Percentiles rank a stretch among this genome's conserved stretches.
phyloP scores from a whole-genome alignment of 2,797 vertebrate species.

The Cossypha heuglini region DNA sequence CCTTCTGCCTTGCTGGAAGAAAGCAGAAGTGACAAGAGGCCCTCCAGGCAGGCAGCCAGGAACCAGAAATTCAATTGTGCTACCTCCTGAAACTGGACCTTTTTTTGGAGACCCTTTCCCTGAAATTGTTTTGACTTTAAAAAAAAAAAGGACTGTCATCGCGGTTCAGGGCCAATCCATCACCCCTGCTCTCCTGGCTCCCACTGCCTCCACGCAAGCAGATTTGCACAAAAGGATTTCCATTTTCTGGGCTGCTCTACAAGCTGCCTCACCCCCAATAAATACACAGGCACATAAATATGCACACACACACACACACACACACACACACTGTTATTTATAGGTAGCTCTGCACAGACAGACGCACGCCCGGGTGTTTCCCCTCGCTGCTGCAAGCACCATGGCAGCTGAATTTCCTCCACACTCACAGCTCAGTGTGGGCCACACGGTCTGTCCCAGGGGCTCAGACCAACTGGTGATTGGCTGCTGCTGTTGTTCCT shows the following conservation, averaged over 20 bases:
- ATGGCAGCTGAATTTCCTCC: not conserved
- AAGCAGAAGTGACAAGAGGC: slow-evolving; percentile 63
- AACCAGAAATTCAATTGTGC: slow-evolving; percentile 56
- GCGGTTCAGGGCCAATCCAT: not conserved
- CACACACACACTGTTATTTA: not conserved
- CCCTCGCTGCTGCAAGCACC: not conserved
- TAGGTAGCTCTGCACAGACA: not conserved
- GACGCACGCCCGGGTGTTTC: not conserved
- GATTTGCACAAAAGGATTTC: slow-evolving; percentile 15
- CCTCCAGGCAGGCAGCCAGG: slow-evolving; percentile 60
- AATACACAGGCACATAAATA: not conserved
- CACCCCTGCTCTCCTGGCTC: not conserved
- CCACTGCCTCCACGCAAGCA: not conserved
- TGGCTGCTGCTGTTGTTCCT: slow-evolving; percentile 47
- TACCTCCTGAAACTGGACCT: slow-evolving; percentile 46
- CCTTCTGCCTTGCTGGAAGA: slow-evolving; percentile 69
- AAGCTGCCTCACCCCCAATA: not conserved
- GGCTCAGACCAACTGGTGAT: slow-evolving; percentile 46
- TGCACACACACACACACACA: not conserved
- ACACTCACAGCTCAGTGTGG: not conserved
- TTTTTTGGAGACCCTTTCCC: slow-evolving; percentile 33
- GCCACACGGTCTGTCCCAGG: slow-evolving; percentile 47
- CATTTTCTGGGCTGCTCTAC: not conserved
- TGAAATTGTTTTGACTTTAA: slow-evolving; percentile 14
- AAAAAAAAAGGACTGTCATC: not conserved